Evolutionary conservation across 2,888 invertebrate genomes (phyloP).

Genomic region (Tuberolachnus salignus): DNA sequence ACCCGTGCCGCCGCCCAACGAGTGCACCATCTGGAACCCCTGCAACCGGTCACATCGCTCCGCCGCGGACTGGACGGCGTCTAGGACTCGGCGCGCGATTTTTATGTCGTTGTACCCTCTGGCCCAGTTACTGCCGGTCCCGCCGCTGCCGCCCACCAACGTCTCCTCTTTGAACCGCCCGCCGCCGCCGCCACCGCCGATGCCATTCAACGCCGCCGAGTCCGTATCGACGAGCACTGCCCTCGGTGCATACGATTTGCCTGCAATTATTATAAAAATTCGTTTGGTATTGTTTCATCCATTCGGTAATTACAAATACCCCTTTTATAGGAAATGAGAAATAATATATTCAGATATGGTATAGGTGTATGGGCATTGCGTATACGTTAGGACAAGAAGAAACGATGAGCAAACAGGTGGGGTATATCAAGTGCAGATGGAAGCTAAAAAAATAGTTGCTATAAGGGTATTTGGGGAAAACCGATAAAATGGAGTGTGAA

Average conservation of each 20-base stretch:
- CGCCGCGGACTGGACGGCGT: neutral
- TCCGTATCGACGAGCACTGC: constrained; percentile 35
- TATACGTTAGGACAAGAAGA: too few species aligned
- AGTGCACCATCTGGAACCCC: constrained; percentile 40
- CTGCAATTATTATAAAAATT: neutral
- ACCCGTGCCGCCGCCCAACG: constrained; percentile 42
- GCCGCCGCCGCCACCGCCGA: neutral
- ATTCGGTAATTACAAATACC: too few species aligned
- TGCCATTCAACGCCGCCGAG: neutral
- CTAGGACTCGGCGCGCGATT: neutral
- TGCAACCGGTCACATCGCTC: constrained; percentile 38
- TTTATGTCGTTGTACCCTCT: neutral
- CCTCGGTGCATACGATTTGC: constrained; percentile 6
- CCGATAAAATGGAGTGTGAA: too few species aligned
- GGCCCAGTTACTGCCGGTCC: constrained; percentile 9
- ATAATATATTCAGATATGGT: too few species aligned
- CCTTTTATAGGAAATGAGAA: too few species aligned
- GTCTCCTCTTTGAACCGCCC: neutral
- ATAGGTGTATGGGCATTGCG: too few species aligned
- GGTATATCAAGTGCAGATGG: too few species aligned
- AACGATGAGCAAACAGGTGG: too few species aligned
- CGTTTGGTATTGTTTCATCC: too few species aligned
- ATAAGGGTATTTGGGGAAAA: too few species aligned
- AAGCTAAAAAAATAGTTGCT: too few species aligned
- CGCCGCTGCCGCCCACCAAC: neutral